Percentiles rank a stretch among this genome's conserved stretches.
phyloP scores from a whole-genome alignment of 2,797 vertebrate species.

The Tympanoctomys barrerae region DNA sequence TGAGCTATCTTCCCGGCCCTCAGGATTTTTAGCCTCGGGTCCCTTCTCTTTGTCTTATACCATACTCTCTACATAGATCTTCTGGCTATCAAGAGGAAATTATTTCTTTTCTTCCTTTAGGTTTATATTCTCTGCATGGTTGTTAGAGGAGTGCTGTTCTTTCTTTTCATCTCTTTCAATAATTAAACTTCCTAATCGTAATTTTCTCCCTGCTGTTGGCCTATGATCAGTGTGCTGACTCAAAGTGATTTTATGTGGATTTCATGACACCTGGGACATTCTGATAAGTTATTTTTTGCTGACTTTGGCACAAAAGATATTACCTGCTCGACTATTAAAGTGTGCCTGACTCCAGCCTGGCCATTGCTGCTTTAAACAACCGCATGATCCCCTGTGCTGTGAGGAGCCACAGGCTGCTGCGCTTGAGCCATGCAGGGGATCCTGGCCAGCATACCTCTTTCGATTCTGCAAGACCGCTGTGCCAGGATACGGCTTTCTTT shows the following conservation, averaged over 20 bases:
- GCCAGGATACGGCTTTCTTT: conserved; percentile 13
- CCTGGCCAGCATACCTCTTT: neutral
- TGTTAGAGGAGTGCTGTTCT: neutral
- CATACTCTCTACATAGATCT: conserved; percentile 6
- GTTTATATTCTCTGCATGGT: conserved; percentile 21
- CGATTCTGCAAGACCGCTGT: neutral
- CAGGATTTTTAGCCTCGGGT: conserved; percentile 60
- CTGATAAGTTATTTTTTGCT: conserved; percentile 26
- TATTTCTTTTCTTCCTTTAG: conserved; percentile 56
- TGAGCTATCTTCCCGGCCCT: no score
- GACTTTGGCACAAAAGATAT: neutral
- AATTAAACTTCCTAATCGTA: conserved; percentile 23
- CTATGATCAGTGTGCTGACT: conserved; percentile 1
- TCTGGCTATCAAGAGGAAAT: conserved; percentile 24
- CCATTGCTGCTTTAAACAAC: neutral
- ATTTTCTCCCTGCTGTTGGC: conserved; percentile 11
- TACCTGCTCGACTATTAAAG: conserved; percentile 5
- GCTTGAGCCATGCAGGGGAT: neutral
- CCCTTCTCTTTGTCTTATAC: conserved; percentile 50
- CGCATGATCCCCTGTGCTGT: neutral
- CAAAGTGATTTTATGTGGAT: conserved; percentile 52
- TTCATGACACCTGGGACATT: conserved; percentile 1
- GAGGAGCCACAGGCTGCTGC: neutral
- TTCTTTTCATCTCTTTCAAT: conserved; percentile 44
- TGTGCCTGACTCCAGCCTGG: neutral